phyloP scores from a whole-genome alignment of 2,113 vertebrate species.

The Pterocles orientalis region DNA sequence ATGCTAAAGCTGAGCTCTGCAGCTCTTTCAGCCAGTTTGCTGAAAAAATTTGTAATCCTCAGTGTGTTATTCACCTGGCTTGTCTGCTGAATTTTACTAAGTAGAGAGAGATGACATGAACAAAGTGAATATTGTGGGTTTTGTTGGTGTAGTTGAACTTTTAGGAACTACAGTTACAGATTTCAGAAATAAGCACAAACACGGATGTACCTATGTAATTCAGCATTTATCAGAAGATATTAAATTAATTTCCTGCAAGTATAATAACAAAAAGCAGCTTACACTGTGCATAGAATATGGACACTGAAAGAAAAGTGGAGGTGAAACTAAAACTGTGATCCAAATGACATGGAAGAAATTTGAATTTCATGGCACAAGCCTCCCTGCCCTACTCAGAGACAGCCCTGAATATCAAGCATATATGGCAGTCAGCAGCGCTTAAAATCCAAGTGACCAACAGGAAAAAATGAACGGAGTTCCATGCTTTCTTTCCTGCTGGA shows the following conservation, averaged over 20 bases:
- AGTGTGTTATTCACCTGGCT: background rate
- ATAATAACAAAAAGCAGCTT: background rate
- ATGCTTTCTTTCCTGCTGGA: background rate
- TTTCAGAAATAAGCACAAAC: conserved; percentile 11
- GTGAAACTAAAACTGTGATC: background rate
- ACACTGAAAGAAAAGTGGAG: background rate
- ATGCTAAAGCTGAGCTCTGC: background rate
- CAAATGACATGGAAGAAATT: background rate
- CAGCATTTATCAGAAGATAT: conserved; percentile 1
- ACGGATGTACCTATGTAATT: background rate
- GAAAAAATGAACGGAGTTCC: background rate
- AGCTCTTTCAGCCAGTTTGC: background rate
- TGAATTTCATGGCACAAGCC: background rate
- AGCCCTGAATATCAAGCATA: background rate
- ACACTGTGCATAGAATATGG: background rate
- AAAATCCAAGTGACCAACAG: background rate
- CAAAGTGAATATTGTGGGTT: background rate
- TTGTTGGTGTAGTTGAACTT: background rate
- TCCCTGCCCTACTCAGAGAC: background rate
- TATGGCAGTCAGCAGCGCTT: background rate
- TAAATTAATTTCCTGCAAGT: background rate
- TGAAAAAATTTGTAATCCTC: background rate
- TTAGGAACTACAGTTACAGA: background rate
- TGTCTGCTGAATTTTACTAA: background rate
- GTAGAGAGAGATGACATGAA: background rate